Conservation (phyloP, 2,113 vertebrate genomes). For the Mugil cephalus region DNA sequence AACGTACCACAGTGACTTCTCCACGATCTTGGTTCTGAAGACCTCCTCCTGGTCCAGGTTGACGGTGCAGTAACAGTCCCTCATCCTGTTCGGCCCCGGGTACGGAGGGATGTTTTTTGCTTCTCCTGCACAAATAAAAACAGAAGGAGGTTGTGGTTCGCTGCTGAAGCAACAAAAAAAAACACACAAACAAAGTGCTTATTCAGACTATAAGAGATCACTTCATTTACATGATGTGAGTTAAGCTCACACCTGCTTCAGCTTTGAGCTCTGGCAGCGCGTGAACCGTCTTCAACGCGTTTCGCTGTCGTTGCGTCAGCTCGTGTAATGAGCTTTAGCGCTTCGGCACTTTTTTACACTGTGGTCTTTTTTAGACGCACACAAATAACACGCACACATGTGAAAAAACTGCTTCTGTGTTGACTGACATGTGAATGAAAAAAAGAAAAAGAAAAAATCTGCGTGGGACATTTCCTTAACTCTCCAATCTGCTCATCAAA, state of each 20-base stretch:
- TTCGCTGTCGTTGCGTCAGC: constrained; percentile 35
- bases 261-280: constrained; percentile 5
- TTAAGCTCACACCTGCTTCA: constrained; percentile 33
- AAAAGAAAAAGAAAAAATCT: constrained; percentile 41
- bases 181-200: constrained; percentile 28
- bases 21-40: constrained; percentile 97
- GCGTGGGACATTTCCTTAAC: constrained; percentile 69
- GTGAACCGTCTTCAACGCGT: constrained; percentile 5
- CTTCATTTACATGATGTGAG: constrained; percentile 38
- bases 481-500: constrained; percentile 65
- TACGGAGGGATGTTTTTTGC: constrained; percentile 98
- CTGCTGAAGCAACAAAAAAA: constrained; percentile 11
- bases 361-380: constrained; percentile 6
- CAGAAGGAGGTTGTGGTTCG: constrained; percentile 9
- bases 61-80: constrained; percentile 98
- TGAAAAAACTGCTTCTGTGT: background rate
- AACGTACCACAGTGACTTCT: constrained; percentile 90
- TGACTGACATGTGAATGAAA: constrained; percentile 63
- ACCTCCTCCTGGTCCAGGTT: constrained; percentile 99
- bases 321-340: constrained; percentile 36
- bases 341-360: constrained; percentile 20
- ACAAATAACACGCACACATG: background rate
- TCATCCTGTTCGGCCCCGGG: constrained; percentile 96
- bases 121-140: constrained; percentile 87
- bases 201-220: constrained; percentile 34